Conservation (phyloP, 2,113 vertebrate genomes). For the Poeciliopsis occidentalis region DNA sequence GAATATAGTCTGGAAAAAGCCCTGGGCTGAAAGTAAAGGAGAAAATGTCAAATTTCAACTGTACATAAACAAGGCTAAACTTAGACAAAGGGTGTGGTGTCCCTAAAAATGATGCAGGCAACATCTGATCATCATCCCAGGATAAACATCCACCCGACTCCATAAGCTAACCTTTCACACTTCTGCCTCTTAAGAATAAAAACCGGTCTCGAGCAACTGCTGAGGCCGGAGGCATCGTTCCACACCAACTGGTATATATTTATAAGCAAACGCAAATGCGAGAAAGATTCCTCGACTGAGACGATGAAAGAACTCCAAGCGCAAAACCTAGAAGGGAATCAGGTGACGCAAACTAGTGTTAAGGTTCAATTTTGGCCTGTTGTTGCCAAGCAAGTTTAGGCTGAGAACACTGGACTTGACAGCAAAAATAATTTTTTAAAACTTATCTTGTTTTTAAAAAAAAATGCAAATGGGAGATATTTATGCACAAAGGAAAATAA, state of each 20-base stretch:
- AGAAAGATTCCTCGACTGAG: slow-evolving; percentile 53
- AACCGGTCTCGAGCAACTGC: slow-evolving; percentile 65
- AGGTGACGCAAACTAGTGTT: slow-evolving; percentile 58
- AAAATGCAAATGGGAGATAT: slow-evolving; percentile 1
- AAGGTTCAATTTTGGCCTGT: slow-evolving; percentile 55
- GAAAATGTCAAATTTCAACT: slow-evolving; percentile 67
- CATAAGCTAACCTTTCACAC: slow-evolving; percentile 69
- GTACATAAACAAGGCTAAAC: slow-evolving; percentile 71
- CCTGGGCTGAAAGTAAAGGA: slow-evolving; percentile 56
- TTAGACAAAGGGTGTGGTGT: slow-evolving; percentile 68
- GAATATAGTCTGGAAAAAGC: slow-evolving; percentile 37
- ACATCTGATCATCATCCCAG: slow-evolving; percentile 69
- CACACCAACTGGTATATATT: slow-evolving; percentile 72
- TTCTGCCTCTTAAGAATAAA: slow-evolving; percentile 63
- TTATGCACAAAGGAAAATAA: slow-evolving; percentile 9
- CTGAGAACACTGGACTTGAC: slow-evolving; percentile 33
- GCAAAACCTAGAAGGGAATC: slow-evolving; percentile 63
- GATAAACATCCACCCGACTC: slow-evolving; percentile 68
- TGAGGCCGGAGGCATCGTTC: slow-evolving; percentile 55
- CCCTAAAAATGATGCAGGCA: slow-evolving; percentile 62
- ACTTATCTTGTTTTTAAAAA: slow-evolving; percentile 44
- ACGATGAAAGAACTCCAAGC: slow-evolving; percentile 65
- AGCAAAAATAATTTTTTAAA: slow-evolving; percentile 16
- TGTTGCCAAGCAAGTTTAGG: slow-evolving; percentile 64
- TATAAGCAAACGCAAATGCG: slow-evolving; percentile 68